Percentiles rank a stretch among this genome's conserved stretches.
Evolutionary conservation across 2,888 invertebrate genomes (phyloP).

Genomic region (Epinotia ramella): DNA sequence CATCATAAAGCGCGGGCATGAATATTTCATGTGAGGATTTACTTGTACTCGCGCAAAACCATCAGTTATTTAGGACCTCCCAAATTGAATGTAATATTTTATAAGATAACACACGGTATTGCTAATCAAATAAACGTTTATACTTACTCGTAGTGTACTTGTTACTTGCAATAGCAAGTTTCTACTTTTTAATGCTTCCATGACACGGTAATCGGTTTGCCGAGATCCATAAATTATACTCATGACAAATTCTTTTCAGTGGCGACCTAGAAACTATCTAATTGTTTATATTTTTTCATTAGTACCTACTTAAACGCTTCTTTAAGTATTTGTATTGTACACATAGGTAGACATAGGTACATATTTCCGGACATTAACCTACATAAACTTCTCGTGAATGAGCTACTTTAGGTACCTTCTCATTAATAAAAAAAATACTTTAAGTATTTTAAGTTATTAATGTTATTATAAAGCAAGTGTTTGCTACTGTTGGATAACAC

Average conservation of each 20-base stretch:
- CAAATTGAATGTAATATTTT: constrained; percentile 25
- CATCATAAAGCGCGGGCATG: constrained; percentile 60
- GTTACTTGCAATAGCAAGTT: constrained; percentile 10
- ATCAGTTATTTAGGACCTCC: constrained; percentile 30
- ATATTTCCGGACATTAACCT: constrained; percentile 1
- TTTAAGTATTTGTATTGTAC: constrained; percentile 46
- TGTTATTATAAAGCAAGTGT: too few relatives aligned
- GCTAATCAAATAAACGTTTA: constrained; percentile 24
- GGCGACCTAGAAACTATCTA: constrained; percentile 21
- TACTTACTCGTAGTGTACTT: background rate
- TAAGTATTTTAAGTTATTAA: too few relatives aligned
- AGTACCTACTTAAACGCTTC: constrained; percentile 10
- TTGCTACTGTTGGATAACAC: too few relatives aligned
- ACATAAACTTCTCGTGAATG: too few relatives aligned
- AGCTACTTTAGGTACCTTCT: too few relatives aligned
- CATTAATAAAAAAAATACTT: too few relatives aligned
- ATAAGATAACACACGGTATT: constrained; percentile 21
- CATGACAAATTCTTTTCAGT: constrained; percentile 32
- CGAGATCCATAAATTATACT: constrained; percentile 39
- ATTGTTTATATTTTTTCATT: constrained; percentile 18
- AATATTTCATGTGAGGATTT: constrained; percentile 63
- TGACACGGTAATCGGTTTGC: constrained; percentile 41
- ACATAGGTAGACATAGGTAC: constrained; percentile 35
- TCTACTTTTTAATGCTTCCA: constrained; percentile 4
- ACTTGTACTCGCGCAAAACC: constrained; percentile 51